These are phyloP conservation scores for Halyomorpha halys DNA, from an alignment of 1,140 invertebrate genomes.

Conservation along the genomic window DNA sequence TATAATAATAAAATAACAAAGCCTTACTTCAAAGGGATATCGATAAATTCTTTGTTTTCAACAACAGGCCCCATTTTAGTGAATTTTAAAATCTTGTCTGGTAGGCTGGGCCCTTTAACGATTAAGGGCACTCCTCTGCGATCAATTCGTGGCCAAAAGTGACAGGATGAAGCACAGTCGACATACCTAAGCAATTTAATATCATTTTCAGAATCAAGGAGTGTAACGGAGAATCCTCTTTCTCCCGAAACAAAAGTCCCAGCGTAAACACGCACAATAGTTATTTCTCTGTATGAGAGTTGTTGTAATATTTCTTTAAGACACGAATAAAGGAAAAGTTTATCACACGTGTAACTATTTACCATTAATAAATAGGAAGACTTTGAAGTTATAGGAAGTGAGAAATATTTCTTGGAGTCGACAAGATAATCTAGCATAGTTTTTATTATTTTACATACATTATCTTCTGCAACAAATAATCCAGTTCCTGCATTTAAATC, in stretches of 20 bases:
- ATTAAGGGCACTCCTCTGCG: neutral
- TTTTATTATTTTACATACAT: neutral
- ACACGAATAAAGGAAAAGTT: neutral
- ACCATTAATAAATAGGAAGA: slow-evolving; percentile 2
- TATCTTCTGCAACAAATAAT: no score
- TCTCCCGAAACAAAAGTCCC: neutral
- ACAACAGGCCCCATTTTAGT: neutral
- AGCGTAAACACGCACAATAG: neutral
- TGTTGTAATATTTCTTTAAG: slow-evolving; percentile 3
- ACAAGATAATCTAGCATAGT: neutral
- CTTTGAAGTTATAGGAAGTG: neutral
- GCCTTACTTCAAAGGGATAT: neutral
- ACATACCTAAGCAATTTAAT: neutral
- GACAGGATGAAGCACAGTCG: neutral
- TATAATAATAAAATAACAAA: no score
- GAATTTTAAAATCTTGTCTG: neutral
- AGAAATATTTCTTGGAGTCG: neutral
- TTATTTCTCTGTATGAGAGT: slow-evolving; percentile 4
- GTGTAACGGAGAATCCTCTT: slow-evolving; percentile 1
- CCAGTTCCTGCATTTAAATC: slow-evolving; percentile 1
- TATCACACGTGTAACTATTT: neutral
- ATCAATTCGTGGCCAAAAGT: neutral
- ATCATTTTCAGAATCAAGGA: neutral
- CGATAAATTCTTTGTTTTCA: neutral
- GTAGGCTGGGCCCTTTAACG: neutral